A percentile compares a stretch with the other conserved stretches of the same genome.
Conservation (phyloP, 2,888 invertebrate genomes). For the Hypselothyrea guttata region DNA sequence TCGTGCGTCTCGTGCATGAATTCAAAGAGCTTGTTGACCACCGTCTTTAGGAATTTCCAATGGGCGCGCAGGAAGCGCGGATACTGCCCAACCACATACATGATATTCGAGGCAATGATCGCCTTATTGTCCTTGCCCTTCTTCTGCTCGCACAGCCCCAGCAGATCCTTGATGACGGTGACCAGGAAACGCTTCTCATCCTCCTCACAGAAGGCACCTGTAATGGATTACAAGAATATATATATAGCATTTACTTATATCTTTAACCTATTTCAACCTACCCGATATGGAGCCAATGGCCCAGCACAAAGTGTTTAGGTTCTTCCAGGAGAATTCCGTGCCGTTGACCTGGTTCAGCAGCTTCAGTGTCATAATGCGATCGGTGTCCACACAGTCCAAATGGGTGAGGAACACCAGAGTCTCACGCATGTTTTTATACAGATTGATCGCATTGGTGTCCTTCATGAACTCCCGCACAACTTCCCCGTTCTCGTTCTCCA, state of each 20-base stretch:
- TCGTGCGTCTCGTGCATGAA: conserved; percentile 99
- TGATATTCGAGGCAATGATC: conserved; percentile 99
- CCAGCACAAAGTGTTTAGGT: conserved; percentile 99
- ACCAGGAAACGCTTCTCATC: conserved; percentile 99
- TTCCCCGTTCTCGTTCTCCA: conserved; percentile 99
- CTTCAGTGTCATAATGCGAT: conserved; percentile 99
- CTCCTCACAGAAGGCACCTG: conserved; percentile 96
- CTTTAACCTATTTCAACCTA: conserved; percentile 45
- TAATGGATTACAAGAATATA: conserved; percentile 13
- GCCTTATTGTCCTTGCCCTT: conserved; percentile 99
- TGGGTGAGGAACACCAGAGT: conserved; percentile 98
- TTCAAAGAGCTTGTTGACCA: conserved; percentile 99
- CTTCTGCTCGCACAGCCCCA: conserved; percentile 98
- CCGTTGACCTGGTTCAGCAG: conserved; percentile 99
- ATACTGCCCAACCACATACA: conserved; percentile 99
- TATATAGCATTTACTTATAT: too few species aligned
- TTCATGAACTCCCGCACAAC: conserved; percentile 99
- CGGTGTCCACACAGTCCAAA: conserved; percentile 98
- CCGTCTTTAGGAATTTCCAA: conserved; percentile 99
- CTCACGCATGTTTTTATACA: conserved; percentile 99
- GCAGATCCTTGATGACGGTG: conserved; percentile 98
- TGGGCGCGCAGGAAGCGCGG: conserved; percentile 99
- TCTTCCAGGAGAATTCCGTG: conserved; percentile 99
- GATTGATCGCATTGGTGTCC: conserved; percentile 99
- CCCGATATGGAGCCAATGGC: conserved; percentile 99